These are phyloP conservation scores for Gnathonemus echidnorhynchus DNA, from an alignment of 2,113 vertebrate species.

Conservation along the genomic window DNA sequence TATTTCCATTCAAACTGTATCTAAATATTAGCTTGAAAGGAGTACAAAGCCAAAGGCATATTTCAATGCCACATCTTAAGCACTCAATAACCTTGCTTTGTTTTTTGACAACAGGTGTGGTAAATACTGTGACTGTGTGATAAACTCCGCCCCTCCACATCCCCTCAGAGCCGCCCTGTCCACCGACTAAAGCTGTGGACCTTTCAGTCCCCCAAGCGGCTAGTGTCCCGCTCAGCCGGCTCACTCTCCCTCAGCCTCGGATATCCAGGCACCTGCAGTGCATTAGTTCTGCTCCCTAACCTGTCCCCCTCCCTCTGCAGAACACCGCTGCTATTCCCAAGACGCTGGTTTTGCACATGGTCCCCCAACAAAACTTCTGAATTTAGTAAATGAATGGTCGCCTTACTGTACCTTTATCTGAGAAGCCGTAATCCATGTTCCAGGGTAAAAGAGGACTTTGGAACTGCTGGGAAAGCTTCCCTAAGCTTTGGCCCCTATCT, in stretches of 20 bases:
- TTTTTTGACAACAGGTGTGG: background rate
- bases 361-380: conserved; percentile 15
- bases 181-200: background rate
- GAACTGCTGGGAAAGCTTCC: conserved; percentile 25
- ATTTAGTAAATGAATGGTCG: conserved; percentile 9
- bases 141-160: background rate
- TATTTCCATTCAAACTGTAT: background rate
- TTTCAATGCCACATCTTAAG: background rate
- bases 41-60: background rate
- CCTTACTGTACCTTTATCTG: conserved; percentile 58
- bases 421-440: conserved; percentile 53
- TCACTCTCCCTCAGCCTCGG: background rate
- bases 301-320: too few species aligned
- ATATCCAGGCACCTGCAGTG: background rate
- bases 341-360: background rate
- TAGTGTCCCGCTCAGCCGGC: too few species aligned
- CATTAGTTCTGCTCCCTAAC: background rate
- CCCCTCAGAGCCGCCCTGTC: background rate
- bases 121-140: background rate
- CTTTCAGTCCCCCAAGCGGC: background rate
- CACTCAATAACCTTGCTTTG: background rate
- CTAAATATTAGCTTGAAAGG: background rate
- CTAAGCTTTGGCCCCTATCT: background rate
- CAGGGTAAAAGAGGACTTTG: conserved; percentile 33
- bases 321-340: background rate